These are phyloP conservation scores for Maniola jurtina DNA, from an alignment of 1,140 invertebrate genomes.

Conservation along the genomic window DNA sequence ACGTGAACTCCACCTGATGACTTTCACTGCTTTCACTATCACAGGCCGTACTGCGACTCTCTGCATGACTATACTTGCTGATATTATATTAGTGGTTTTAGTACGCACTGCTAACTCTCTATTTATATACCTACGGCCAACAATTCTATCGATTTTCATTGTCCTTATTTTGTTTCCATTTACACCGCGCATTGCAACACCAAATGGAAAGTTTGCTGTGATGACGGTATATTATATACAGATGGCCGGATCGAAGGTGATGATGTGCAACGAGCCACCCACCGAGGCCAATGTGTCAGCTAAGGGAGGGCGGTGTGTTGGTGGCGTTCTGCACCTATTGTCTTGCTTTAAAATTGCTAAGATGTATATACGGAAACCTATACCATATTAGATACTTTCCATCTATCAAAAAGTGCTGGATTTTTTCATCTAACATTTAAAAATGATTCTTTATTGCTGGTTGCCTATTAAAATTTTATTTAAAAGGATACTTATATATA, in stretches of 20 bases:
- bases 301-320: constrained; percentile 47
- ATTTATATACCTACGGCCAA: constrained; percentile 66
- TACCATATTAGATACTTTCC: too few relatives aligned
- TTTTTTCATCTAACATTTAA: too few relatives aligned
- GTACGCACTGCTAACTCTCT: constrained; percentile 58
- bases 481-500: too few relatives aligned
- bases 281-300: constrained; percentile 51
- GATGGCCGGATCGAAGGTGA: constrained; percentile 54
- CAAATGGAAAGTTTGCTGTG: constrained; percentile 65
- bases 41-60: constrained; percentile 53
- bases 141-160: constrained; percentile 63
- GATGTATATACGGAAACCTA: neutral
- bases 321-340: constrained; percentile 56
- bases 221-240: constrained; percentile 49
- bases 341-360: constrained; percentile 44
- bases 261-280: constrained; percentile 67
- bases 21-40: constrained; percentile 75
- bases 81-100: constrained; percentile 40
- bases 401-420: too few relatives aligned
- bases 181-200: constrained; percentile 58
- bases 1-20: constrained; percentile 40
- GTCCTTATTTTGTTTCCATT: constrained; percentile 62
- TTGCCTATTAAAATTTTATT: too few relatives aligned
- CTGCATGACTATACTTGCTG: constrained; percentile 42
- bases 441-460: too few relatives aligned